Conservation (phyloP, 2,888 invertebrate genomes). For the Sicus ferrugineus region DNA sequence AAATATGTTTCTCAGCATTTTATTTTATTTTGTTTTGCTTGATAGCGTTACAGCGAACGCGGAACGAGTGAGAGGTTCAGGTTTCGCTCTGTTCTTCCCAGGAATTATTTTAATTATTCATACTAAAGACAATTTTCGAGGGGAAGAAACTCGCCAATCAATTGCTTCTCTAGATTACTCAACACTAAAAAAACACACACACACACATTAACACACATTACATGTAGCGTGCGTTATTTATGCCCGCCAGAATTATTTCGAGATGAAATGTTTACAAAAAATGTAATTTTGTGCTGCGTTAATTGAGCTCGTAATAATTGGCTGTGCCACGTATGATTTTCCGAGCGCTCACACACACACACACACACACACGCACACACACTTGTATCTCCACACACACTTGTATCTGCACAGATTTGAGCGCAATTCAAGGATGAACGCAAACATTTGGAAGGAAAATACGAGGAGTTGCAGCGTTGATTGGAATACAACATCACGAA, state of each 20-base stretch:
- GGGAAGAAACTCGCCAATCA: too few relatives aligned
- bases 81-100: too few relatives aligned
- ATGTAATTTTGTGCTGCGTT: conserved; percentile 29
- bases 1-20: background rate
- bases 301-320: conserved; percentile 13
- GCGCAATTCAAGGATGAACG: conserved; percentile 11
- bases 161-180: too few relatives aligned
- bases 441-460: conserved; percentile 6
- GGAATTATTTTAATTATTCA: too few relatives aligned
- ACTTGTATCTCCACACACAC: background rate
- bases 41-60: too few relatives aligned
- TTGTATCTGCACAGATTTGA: background rate
- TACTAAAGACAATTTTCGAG: too few relatives aligned
- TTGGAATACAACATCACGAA: conserved; percentile 34
- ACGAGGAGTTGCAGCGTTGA: conserved; percentile 15
- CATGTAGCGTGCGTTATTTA: conserved; percentile 21
- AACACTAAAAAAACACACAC: background rate
- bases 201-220: background rate
- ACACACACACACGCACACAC: conserved; percentile 3
- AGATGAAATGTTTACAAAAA: conserved; percentile 24
- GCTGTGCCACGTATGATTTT: background rate
- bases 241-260: conserved; percentile 1
- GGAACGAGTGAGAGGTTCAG: too few relatives aligned
- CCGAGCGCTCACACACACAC: conserved; percentile 1
- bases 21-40: background rate